Percentiles rank a stretch among this genome's conserved stretches.
phyloP scores from a whole-genome alignment of 2,797 vertebrate genomes.

The Sebastes oblongus region DNA sequence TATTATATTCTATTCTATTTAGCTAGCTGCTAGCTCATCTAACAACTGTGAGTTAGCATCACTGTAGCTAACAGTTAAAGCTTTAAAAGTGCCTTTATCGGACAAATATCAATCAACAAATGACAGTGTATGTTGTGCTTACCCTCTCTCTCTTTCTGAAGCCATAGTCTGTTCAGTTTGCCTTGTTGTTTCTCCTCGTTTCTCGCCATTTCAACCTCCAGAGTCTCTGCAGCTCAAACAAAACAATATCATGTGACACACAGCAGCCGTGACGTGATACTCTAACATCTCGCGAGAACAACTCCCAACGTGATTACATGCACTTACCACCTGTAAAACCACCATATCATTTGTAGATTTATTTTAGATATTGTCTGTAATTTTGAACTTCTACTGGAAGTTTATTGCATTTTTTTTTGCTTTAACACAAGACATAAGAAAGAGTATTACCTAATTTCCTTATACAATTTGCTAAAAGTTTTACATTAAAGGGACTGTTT shows the following conservation, averaged over 20 bases:
- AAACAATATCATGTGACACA: slow-evolving; percentile 67
- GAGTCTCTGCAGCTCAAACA: background rate
- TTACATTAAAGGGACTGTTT: background rate
- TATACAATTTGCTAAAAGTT: background rate
- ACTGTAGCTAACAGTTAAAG: background rate
- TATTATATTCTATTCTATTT: too few relatives aligned
- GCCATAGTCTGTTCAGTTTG: slow-evolving; percentile 83
- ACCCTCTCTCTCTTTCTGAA: slow-evolving; percentile 83
- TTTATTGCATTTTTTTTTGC: too few relatives aligned
- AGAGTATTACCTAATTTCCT: background rate
- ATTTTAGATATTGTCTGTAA: background rate
- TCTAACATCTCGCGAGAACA: background rate
- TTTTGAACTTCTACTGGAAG: background rate
- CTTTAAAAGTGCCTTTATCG: background rate
- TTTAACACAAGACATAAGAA: background rate
- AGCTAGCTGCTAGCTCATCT: background rate
- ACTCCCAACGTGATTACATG: background rate
- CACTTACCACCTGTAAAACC: background rate
- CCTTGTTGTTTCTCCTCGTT: slow-evolving; percentile 87
- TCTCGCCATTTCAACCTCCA: slow-evolving; percentile 76
- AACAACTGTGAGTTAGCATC: background rate
- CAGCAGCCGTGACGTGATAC: rapidly evolving
- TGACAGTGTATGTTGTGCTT: background rate
- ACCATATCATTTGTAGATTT: background rate
- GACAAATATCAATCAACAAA: background rate